Conservation (phyloP, 37 sponge, comb jelly and placozoan species). For the Haliclona indistincta region DNA sequence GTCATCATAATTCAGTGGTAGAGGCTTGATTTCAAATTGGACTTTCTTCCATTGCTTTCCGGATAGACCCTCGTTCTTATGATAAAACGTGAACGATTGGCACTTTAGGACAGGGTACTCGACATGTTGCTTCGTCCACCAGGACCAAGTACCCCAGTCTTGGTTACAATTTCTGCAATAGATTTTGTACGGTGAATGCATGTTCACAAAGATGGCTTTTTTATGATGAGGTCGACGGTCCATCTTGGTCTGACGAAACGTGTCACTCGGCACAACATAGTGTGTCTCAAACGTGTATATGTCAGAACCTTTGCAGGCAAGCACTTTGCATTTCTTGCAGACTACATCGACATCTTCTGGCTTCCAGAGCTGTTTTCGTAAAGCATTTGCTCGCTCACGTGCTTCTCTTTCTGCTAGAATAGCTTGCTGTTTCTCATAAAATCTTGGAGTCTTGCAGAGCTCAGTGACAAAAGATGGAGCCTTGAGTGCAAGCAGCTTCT, state of each 20-base stretch:
- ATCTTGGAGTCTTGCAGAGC: too few species aligned
- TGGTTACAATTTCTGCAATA: conserved; percentile 33
- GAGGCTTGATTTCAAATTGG: conserved; percentile 61
- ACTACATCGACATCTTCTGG: conserved; percentile 24
- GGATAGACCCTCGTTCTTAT: neutral
- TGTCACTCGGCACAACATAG: conserved; percentile 40
- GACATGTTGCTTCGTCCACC: conserved; percentile 23
- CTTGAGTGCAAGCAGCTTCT: too few species aligned
- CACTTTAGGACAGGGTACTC: conserved; percentile 60
- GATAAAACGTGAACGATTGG: conserved; percentile 24
- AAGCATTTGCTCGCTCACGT: neutral
- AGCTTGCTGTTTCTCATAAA: conserved; percentile 22
- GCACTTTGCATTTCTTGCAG: conserved; percentile 45
- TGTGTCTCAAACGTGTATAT: conserved; percentile 21
- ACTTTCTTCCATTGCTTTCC: conserved; percentile 53
- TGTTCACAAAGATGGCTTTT: conserved; percentile 10
- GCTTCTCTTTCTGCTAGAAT: conserved; percentile 10
- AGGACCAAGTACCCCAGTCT: conserved; percentile 55
- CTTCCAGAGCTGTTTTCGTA: neutral
- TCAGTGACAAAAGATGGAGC: conserved; percentile 13
- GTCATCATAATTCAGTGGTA: too few species aligned
- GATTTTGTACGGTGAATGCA: conserved; percentile 37
- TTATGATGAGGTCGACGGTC: neutral
- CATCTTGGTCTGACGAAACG: conserved; percentile 8
- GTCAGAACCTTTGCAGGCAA: conserved; percentile 58